Percentiles rank a stretch among this genome's conserved stretches.
Evolutionary conservation across 2,113 vertebrate species (phyloP).

Genomic region (Cyphomyrus discorhynchus): DNA sequence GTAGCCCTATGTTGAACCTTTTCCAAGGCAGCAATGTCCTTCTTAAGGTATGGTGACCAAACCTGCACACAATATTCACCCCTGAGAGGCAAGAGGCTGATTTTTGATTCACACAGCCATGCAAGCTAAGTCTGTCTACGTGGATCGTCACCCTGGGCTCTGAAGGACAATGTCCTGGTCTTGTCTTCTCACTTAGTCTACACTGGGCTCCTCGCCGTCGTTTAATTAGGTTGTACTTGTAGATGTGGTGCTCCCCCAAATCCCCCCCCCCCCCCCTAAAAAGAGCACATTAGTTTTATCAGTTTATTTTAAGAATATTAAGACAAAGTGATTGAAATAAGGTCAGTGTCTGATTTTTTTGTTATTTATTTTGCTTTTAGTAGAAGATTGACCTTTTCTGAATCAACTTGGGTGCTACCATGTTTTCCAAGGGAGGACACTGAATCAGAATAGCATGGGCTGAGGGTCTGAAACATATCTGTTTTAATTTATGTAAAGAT

Average conservation of each 20-base stretch:
- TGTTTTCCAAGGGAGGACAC: neutral
- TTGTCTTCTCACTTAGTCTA: neutral
- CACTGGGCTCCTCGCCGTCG: neutral
- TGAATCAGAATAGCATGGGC: neutral
- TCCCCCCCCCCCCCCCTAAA: neutral
- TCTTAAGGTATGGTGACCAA: too few species aligned
- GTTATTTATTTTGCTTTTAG: neutral
- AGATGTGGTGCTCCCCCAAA: neutral
- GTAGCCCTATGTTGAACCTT: too few species aligned
- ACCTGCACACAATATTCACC: neutral
- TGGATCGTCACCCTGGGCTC: neutral
- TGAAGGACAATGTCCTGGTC: neutral
- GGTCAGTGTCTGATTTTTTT: neutral
- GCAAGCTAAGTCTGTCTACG: neutral
- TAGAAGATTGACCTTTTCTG: neutral
- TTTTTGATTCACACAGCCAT: neutral
- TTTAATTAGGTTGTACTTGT: neutral
- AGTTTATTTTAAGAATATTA: neutral
- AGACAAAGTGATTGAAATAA: neutral
- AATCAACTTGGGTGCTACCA: neutral
- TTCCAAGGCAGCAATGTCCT: too few species aligned
- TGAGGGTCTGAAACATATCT: neutral
- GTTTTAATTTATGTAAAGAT: neutral
- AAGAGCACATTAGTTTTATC: neutral
- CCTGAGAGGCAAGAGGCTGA: neutral